Evolutionary conservation across 2,888 invertebrate genomes (phyloP).

Genomic region (Nipponacmea schrenckii): DNA sequence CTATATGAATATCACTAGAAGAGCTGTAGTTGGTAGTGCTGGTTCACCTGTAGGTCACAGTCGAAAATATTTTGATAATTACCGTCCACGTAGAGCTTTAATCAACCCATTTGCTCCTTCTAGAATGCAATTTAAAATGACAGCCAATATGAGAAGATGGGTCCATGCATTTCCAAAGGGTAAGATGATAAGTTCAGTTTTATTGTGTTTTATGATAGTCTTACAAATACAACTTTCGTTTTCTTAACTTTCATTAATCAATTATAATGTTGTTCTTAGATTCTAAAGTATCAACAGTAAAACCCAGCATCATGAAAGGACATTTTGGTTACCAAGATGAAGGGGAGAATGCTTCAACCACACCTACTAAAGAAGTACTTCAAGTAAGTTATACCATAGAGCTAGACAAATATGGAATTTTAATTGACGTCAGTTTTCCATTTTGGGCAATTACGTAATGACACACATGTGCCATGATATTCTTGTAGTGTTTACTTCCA

Average conservation of each 20-base stretch:
- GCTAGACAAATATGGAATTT: background rate
- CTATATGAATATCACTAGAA: slow-evolving; percentile 24
- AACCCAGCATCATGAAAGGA: slow-evolving; percentile 47
- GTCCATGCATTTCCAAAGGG: slow-evolving; percentile 92
- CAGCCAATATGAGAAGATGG: slow-evolving; percentile 95
- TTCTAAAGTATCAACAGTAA: slow-evolving; percentile 57
- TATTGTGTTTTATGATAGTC: too few species aligned
- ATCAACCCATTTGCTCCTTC: slow-evolving; percentile 99
- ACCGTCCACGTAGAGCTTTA: slow-evolving; percentile 67
- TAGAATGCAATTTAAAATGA: slow-evolving; percentile 93
- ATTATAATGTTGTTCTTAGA: slow-evolving; percentile 28
- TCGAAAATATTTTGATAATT: slow-evolving; percentile 36
- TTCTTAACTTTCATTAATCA: too few species aligned
- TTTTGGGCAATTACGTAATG: too few species aligned
- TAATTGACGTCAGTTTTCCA: too few species aligned
- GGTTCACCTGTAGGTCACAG: slow-evolving; percentile 58
- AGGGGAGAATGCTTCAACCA: slow-evolving; percentile 30
- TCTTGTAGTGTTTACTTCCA: too few species aligned
- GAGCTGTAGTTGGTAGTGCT: slow-evolving; percentile 60
- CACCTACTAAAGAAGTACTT: slow-evolving; percentile 44
- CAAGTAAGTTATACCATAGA: slow-evolving; percentile 33
- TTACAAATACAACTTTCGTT: too few species aligned
- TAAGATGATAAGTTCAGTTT: slow-evolving; percentile 15
- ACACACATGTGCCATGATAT: too few species aligned
- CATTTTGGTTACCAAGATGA: slow-evolving; percentile 24